phyloP scores from a whole-genome alignment of 2,888 invertebrate species.

The Hypomecis punctinalis region DNA sequence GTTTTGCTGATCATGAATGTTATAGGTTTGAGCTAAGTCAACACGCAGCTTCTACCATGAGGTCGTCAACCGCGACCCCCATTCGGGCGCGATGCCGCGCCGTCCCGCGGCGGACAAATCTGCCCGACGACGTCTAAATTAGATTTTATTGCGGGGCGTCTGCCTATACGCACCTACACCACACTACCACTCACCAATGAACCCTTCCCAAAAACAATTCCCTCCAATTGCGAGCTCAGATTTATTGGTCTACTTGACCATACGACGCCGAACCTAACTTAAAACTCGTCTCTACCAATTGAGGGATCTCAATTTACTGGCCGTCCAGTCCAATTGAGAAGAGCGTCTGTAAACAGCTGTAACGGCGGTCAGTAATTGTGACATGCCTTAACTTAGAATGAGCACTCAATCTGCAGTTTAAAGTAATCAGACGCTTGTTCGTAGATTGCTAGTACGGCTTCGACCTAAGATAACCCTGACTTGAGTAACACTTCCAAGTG shows the following conservation, averaged over 20 bases:
- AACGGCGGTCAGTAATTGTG: conserved; percentile 69
- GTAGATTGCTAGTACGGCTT: conserved; percentile 32
- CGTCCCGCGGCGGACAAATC: conserved; percentile 75
- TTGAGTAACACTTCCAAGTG: conserved; percentile 27
- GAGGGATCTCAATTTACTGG: conserved; percentile 60
- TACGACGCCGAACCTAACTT: conserved; percentile 22
- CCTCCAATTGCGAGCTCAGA: conserved; percentile 48
- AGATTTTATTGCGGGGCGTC: conserved; percentile 83
- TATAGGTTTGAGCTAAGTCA: conserved; percentile 10
- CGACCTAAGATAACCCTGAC: conserved; percentile 40
- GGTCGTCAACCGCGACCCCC: conserved; percentile 80
- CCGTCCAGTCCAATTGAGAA: conserved; percentile 68
- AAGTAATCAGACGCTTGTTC: conserved; percentile 35
- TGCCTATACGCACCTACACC: conserved; percentile 63
- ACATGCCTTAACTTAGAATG: conserved; percentile 62
- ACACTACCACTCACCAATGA: conserved; percentile 58
- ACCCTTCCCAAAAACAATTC: conserved; percentile 36
- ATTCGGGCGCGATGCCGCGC: conserved; percentile 56
- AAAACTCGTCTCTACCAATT: conserved; percentile 32
- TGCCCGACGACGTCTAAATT: conserved; percentile 81
- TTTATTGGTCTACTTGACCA: conserved; percentile 50
- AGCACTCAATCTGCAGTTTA: conserved; percentile 54
- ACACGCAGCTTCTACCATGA: conserved; percentile 42
- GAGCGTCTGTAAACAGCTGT: conserved; percentile 70
- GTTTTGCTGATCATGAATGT: too few species aligned